Evolutionary conservation across 1,140 invertebrate genomes (phyloP), one percentile per base, ranked within the genome.

Genomic region (Caenorhabditis inopinata): DNA sequence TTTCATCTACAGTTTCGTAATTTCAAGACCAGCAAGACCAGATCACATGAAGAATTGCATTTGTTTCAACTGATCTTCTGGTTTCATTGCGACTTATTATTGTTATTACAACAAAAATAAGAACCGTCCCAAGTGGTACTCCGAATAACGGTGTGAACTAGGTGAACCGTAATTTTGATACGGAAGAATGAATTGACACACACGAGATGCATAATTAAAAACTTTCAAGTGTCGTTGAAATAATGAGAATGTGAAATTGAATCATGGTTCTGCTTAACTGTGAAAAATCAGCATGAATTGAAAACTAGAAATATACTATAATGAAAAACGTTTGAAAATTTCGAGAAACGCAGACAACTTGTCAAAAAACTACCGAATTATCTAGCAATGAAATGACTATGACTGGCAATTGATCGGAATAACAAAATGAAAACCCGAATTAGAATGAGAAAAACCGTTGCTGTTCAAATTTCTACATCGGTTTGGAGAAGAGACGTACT

Each of bases 371-470:
- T n/a, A n/a, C n/a, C n/a, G n/a, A 58, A 48, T 1, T 18, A 18
- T 29, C 1, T 16, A 2, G 12, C 14, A 58, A 58, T 4, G 35
- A 1, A 6, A 4, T 6, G 16, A 21, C 18, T 62, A 11, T 21
- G n/a, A n/a, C n/a, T n/a, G n/a, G n/a, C n/a, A n/a, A 68, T 68
- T n/a, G 58, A 68, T 68, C n/a, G 58, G 32, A 9, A 68, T 21
- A 25, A n/a, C n/a, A n/a, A n/a, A n/a, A 25, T n/a, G 11, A 21
- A 68, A 68, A 35, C 25, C 25, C n/a, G 7, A 68, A n/a, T n/a
- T n/a, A n/a, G n/a, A n/a, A n/a, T n/a, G n/a, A n/a, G n/a, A n/a
- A 68, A 68, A 68, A 68, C 32, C 58, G 32, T 32, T 68, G 58
- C 58, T 32, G 38, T 29, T 12, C 27, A 7, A 32, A 35, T n/a